Evolutionary conservation across 2,113 vertebrate species (phyloP), one percentile per base, ranked within the genome.

Genomic region (Gnathonemus longibarbis): DNA sequence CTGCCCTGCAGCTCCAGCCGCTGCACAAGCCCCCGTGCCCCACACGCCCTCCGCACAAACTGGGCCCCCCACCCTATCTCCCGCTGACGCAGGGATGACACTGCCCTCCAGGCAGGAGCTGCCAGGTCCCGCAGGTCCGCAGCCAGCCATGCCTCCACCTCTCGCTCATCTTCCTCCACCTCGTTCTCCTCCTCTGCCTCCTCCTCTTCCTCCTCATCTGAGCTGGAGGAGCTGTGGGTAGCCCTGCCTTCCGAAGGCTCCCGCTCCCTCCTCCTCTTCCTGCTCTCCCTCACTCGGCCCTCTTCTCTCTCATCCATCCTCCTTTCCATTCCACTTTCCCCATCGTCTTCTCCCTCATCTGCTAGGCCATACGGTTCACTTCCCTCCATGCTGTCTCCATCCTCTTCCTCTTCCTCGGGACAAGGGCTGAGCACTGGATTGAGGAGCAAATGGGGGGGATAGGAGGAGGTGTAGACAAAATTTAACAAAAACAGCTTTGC

Each of bases 331-430:
- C 89, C 92, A 94, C 3, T 31, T 92, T 48, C 94, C 89, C 49
- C 93, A 91, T 53, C 94, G 88, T 49, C 93, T 56, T 95, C 95
- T 3, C 93, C 92, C 87, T 95, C 94, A 88, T 98, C 98, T 0
- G 94, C 97, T 87, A 98, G 94, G 84, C 97, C 97, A 94, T 97
- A 99, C 89, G 96, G 96, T 0, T 97, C 97, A 0, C 97, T 98
- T 94, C 97, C 97, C 0, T 99, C 98, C 98, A 99, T 97, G 93
- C 98, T 99, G 93, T 97, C 97, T n/a, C 97, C 97, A 52, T 97
- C 96, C 17, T 94, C 95, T 31, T 89, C 85, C 77, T 99, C 98
- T 90, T 97, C 42, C 9, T 84, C 84, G 2, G 84, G 84, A 39
- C 85, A 48, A 87, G 85, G 48, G 17, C 49, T 53, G 39, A 48